Base-by-base conservation (phyloP, 2,797 vertebrate species). In the Ceyx erithaca region DNA sequence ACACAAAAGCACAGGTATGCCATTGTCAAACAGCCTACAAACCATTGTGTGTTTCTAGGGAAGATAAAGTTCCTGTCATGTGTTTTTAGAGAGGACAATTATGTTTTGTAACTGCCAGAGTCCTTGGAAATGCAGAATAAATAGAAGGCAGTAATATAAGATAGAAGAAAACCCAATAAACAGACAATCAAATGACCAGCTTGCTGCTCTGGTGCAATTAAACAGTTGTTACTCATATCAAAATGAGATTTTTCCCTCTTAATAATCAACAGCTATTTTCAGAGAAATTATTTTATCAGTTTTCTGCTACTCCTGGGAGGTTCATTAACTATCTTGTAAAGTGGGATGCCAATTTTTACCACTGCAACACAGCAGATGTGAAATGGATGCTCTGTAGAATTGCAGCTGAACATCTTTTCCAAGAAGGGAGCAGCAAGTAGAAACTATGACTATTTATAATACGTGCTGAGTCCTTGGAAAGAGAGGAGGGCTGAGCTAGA, bases 241-340 rank as follows among this genome's bases (percentile, higher is more conserved):
- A 91, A 81, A 86, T 43, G 61, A 79, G 49, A 81, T 79, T 67
- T 89, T 37, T 70, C 45, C 40, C 41, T 90, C 58, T 80, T 63
- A 81, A 64, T 62, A 82, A 90, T 85, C 83, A 93, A 71, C 59
- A 48, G 26, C 63, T 78, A 64, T 80, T 92, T 88, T 77, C 90
- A 80, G 78, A 84, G 35, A 88, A 91, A 78, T 85, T 72, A 71
- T 85, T 95, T 87, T 70, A 22, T 63, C 84, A 46, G 41, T 43
- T 87, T 86, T 67, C 52, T 63, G 6, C 52, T 48, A 12, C 62
- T 69, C 86, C 66, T 76, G 31, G 31, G 83, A 85, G 75, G 30
- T 54, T 91, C 61, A 35, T 30, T 71, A 70, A 69, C 72, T 69
- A 17, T 8, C 43, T 21, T 2, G 12, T 33, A 69, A 67, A 58